phyloP scores from a whole-genome alignment of 2,113 vertebrate species.

The Datnioides undecimradiatus region DNA sequence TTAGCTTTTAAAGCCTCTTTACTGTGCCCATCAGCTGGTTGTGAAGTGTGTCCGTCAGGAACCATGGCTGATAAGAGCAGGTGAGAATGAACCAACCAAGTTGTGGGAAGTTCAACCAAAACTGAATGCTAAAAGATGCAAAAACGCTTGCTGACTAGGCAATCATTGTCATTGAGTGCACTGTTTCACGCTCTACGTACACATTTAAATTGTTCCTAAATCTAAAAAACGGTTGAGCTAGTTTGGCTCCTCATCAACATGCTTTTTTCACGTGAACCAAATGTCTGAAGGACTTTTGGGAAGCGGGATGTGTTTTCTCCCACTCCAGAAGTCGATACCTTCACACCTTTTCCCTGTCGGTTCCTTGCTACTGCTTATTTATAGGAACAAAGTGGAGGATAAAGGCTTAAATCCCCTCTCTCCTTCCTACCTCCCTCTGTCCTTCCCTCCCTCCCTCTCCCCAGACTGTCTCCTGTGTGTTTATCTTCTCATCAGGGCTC shows the following conservation, averaged over 20 bases:
- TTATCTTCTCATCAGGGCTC: conserved; percentile 87
- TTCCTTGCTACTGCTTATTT: conserved; percentile 32
- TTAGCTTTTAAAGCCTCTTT: too few relatives aligned
- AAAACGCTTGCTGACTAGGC: too few relatives aligned
- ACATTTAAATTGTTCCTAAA: too few relatives aligned
- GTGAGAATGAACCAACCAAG: too few relatives aligned
- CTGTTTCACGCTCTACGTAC: too few relatives aligned
- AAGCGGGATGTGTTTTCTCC: not conserved
- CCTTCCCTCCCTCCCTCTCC: conserved; percentile 27
- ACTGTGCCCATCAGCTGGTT: not conserved
- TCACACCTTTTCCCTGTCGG: conserved; percentile 29
- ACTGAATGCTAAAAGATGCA: too few relatives aligned
- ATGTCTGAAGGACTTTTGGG: not conserved
- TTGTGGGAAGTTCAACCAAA: too few relatives aligned
- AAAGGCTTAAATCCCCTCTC: conserved; percentile 51
- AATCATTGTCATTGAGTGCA: too few relatives aligned
- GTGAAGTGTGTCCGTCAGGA: not conserved
- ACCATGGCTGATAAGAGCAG: too few relatives aligned
- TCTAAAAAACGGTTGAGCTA: too few relatives aligned
- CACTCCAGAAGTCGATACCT: not conserved
- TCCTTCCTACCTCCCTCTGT: conserved; percentile 13
- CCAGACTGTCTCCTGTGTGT: conserved; percentile 83
- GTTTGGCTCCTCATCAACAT: too few relatives aligned
- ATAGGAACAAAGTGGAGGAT: conserved; percentile 66
- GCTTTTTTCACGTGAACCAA: too few relatives aligned